Conservation (phyloP, 2,113 vertebrate species). For the Oriolus oriolus region DNA sequence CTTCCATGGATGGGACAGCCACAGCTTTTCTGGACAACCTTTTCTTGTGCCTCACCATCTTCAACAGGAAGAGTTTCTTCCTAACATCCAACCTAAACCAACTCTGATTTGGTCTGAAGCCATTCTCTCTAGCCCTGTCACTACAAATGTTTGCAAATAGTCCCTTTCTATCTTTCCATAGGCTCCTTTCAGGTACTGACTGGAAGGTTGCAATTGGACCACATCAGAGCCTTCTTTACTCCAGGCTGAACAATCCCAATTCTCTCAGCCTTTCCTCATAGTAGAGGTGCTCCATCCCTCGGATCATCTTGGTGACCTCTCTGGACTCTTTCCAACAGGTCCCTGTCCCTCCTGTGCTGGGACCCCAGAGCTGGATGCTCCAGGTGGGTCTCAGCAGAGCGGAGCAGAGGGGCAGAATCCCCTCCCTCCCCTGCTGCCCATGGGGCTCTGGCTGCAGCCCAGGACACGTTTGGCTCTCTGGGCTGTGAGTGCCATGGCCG, state of each 20-base stretch:
- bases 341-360: rapidly evolving
- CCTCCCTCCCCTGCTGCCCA: background rate
- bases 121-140: background rate
- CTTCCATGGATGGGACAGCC: background rate
- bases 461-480: background rate
- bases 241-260: background rate
- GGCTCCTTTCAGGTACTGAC: background rate
- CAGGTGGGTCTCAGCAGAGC: background rate
- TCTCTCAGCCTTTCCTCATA: background rate
- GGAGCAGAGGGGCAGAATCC: background rate
- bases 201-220: background rate
- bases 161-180: background rate
- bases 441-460: background rate
- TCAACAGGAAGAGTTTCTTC: background rate
- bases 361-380: background rate
- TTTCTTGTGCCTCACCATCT: background rate
- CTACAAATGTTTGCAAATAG: background rate
- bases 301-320: background rate
- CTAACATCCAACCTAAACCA: background rate
- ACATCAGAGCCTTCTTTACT: background rate
- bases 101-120: background rate
- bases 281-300: background rate
- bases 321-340: too few relatives aligned
- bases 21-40: background rate
- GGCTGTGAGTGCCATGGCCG: background rate